Percentiles rank a stretch among this genome's conserved stretches.
phyloP scores from a whole-genome alignment of 2,888 invertebrate genomes.

The Hoplodrina ambigua region DNA sequence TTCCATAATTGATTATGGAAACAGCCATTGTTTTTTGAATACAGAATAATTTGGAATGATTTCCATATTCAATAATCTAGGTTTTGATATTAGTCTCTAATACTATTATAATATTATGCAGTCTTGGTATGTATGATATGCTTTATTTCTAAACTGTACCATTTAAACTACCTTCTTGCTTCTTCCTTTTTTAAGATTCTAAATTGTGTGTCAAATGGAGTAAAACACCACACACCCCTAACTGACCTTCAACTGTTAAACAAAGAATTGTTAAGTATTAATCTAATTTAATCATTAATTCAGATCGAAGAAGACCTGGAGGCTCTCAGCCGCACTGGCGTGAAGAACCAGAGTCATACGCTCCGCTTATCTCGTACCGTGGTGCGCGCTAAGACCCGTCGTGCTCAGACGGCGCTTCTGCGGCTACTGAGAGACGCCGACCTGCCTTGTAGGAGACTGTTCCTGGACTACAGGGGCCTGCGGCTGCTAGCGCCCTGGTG shows the following conservation, averaged over 20 bases:
- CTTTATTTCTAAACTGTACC: too few relatives aligned
- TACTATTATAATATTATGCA: too few relatives aligned
- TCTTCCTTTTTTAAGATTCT: too few relatives aligned
- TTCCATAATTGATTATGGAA: too few relatives aligned
- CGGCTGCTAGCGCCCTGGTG: conserved; percentile 98
- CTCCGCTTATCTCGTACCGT: conserved; percentile 97
- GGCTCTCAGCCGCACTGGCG: conserved; percentile 93
- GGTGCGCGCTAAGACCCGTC: conserved; percentile 96
- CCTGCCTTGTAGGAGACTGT: conserved; percentile 95
- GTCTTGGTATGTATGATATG: too few relatives aligned
- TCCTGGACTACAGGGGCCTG: conserved; percentile 98
- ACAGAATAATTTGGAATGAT: too few relatives aligned
- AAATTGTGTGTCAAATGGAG: too few relatives aligned
- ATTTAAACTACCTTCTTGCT: too few relatives aligned
- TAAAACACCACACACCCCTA: too few relatives aligned
- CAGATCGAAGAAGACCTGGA: conserved; percentile 97
- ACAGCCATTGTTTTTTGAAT: too few relatives aligned
- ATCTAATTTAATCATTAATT: background rate
- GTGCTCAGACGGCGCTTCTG: conserved; percentile 94
- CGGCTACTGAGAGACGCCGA: conserved; percentile 95
- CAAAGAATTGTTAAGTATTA: background rate
- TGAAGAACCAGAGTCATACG: conserved; percentile 97
- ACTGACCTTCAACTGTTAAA: background rate
- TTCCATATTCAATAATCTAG: too few relatives aligned
- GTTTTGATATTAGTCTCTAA: too few relatives aligned